phyloP scores from a whole-genome alignment of 2,113 vertebrate species.

The Seriola quinqueradiata region DNA sequence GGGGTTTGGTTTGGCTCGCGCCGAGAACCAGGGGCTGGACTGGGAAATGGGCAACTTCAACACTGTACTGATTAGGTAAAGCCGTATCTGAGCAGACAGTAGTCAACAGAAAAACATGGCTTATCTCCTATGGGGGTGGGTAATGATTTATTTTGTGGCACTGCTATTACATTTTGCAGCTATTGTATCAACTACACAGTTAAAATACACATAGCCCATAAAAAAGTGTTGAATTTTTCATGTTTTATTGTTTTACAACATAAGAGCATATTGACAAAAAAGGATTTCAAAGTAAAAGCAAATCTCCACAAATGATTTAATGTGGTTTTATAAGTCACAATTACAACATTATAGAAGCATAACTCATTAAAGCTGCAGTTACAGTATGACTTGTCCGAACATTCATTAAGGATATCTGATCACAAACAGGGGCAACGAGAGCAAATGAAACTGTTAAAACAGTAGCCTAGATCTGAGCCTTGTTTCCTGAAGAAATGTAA shows the following conservation, averaged over 20 bases:
- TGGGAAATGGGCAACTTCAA: constrained; percentile 94
- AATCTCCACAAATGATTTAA: neutral
- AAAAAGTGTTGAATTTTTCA: neutral
- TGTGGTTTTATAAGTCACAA: neutral
- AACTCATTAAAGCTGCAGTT: too few relatives aligned
- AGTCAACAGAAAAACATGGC: neutral
- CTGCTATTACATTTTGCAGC: constrained; percentile 32
- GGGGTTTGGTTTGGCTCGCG: constrained; percentile 92
- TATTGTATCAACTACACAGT: neutral
- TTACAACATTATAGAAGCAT: neutral
- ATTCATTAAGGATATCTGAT: neutral
- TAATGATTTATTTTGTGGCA: constrained; percentile 19
- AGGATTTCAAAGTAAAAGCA: neutral
- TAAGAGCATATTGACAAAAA: neutral
- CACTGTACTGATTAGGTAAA: constrained; percentile 92
- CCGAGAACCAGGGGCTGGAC: constrained; percentile 91
- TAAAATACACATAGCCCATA: neutral
- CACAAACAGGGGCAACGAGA: neutral
- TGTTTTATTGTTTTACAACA: constrained; percentile 3
- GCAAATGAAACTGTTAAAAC: neutral
- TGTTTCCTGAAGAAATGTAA: neutral
- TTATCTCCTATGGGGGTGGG: constrained; percentile 2
- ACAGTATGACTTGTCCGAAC: neutral
- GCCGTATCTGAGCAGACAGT: too few relatives aligned
- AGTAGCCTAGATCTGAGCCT: neutral